Evolutionary conservation across 2,888 invertebrate genomes (phyloP), one percentile per base, ranked within the genome.

Genomic region (Drosophila stalkeri): DNA sequence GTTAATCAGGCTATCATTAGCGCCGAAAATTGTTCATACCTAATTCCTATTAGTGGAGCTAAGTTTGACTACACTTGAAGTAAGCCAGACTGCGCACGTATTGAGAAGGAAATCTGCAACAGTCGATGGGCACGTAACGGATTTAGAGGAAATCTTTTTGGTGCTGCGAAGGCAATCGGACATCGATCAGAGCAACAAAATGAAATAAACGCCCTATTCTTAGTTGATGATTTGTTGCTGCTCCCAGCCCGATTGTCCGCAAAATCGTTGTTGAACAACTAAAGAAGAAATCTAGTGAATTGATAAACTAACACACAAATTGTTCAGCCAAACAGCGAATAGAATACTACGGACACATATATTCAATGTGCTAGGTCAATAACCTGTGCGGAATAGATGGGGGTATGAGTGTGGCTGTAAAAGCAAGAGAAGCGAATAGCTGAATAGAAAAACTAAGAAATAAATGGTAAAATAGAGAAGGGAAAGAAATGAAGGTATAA

Each of bases 231-330:
- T 23, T 51, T 43, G 33, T 35, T 35, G 23, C 62, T 44, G 9
- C 14, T 27, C 20, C 33, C 23, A 59, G 39, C 57, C 18, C 43
- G 27, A 35, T 44, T 56, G 37, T 20, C 61, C 67, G 31, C 56
- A 67, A 65, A 75, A 63, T 68, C 75, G n/a, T 18, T 65, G 33
- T 7, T 46, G n/a, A 47, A 46, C 73, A 72, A 66, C 62, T 56
- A 75, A 70, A 64, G 70, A 70, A 81, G 70, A 72, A 81, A 84
- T 78, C 81, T 78, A 76, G 68, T 78, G 81, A 81, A 82, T 81
- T 79, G 69, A 70, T 81, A 35, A 35, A 35, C 35, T 84, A 82
- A 70, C 84, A 35, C 12, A 35, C 35, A 78, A 82, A 82, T 82
- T 82, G 82, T 63, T 56, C 44, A 51, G 31, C 47, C 65, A 63